Evolutionary conservation across 2,797 vertebrate genomes (phyloP).

Genomic region (Fistularia tabacaria): DNA sequence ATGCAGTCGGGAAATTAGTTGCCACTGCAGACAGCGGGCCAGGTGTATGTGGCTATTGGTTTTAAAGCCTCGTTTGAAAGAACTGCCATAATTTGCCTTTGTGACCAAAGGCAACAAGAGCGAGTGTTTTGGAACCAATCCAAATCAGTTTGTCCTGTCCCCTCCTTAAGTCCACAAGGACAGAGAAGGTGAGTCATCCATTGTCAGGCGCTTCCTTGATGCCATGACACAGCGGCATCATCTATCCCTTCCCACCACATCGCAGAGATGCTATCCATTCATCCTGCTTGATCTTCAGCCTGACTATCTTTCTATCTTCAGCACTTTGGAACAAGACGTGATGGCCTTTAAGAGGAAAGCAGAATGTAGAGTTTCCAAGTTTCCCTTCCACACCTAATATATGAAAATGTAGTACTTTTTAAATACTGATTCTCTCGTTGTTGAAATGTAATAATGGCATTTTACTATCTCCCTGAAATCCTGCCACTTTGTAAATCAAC

Average conservation of each 20-base stretch:
- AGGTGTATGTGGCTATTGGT: not conserved
- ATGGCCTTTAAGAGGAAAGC: constrained; percentile 11
- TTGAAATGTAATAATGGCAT: too few species aligned
- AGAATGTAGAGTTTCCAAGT: not conserved
- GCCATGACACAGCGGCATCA: constrained; percentile 20
- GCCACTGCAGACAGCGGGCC: not conserved
- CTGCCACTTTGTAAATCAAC: too few species aligned
- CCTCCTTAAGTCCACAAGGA: constrained; percentile 36
- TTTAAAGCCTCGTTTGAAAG: constrained; percentile 8
- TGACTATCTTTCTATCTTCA: constrained; percentile 38
- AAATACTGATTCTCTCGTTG: too few species aligned
- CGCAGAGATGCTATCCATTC: constrained; percentile 35
- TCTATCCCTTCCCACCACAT: constrained; percentile 28
- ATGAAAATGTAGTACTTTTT: too few species aligned
- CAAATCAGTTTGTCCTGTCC: constrained; percentile 28
- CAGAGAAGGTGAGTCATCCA: constrained; percentile 46
- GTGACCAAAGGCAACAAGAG: constrained; percentile 1
- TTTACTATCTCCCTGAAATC: too few species aligned
- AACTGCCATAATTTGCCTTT: constrained; percentile 2
- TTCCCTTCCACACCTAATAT: too few species aligned
- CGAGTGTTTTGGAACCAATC: constrained; percentile 18
- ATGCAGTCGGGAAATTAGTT: not conserved
- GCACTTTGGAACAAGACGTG: constrained; percentile 25
- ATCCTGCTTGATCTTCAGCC: constrained; percentile 28
- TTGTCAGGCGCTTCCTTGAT: constrained; percentile 30